Conservation (phyloP, 2,888 invertebrate genomes). For the Julus scandinavius region DNA sequence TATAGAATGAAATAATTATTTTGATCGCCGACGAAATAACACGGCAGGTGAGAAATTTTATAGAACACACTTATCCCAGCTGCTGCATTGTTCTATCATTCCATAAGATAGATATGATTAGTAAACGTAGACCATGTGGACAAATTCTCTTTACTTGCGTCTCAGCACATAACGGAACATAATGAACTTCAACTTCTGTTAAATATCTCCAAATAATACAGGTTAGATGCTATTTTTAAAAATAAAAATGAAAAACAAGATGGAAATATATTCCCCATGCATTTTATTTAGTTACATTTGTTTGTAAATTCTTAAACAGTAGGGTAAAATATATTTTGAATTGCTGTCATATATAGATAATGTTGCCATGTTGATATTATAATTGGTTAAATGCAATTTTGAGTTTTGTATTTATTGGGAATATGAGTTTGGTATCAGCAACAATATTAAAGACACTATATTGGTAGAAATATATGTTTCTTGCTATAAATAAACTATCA, state of each 20-base stretch:
- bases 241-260: neutral
- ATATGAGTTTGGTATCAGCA: neutral
- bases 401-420: neutral
- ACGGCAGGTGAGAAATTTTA: no score
- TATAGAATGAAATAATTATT: no score
- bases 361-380: neutral
- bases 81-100: no score
- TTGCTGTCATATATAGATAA: neutral
- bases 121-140: no score
- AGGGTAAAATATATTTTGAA: conserved; percentile 8
- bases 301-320: neutral
- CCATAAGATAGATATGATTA: no score
- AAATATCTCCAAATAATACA: neutral
- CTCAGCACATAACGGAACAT: no score
- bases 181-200: no score
- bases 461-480: conserved; percentile 22
- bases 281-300: neutral
- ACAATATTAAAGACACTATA: conserved; percentile 4
- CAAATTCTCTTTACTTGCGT: no score
- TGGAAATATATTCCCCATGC: conserved; percentile 23
- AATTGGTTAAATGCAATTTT: neutral
- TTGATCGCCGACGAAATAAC: no score
- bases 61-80: no score
- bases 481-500: conserved; percentile 29
- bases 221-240: neutral